Evolutionary conservation across 2,888 invertebrate species (phyloP).

Genomic region (Chymomyza procnemis): DNA sequence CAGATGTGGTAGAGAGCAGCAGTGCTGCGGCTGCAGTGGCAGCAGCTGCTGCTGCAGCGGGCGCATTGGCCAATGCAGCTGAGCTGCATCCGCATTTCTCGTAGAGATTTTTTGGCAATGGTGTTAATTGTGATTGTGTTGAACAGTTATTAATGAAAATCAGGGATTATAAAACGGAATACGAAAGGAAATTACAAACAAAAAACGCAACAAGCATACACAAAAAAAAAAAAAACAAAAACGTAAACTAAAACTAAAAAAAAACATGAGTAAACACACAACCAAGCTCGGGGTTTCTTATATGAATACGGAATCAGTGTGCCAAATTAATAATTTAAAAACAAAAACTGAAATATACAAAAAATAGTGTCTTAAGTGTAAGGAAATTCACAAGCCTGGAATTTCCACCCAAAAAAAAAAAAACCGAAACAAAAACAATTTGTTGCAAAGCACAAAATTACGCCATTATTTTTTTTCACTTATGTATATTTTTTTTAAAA

Average conservation of each 20-base stretch:
- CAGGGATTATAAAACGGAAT: slow-evolving; percentile 50
- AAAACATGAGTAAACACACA: slow-evolving; percentile 1
- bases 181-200: slow-evolving; percentile 12
- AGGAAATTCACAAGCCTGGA: slow-evolving; percentile 6
- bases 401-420: slow-evolving; percentile 22
- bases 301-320: slow-evolving; percentile 75
- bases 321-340: slow-evolving; percentile 75
- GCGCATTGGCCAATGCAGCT: slow-evolving; percentile 53
- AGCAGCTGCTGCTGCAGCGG: slow-evolving; percentile 40
- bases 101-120: slow-evolving; percentile 43
- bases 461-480: slow-evolving; percentile 57
- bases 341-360: slow-evolving; percentile 14
- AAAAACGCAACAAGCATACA: slow-evolving; percentile 1
- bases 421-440: slow-evolving; percentile 40
- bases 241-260: too few species aligned
- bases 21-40: slow-evolving; percentile 40
- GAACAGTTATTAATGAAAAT: slow-evolving; percentile 47
- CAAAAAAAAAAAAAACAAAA: slow-evolving; percentile 5
- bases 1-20: slow-evolving; percentile 20
- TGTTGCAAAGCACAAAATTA: slow-evolving; percentile 70
- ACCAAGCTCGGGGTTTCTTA: slow-evolving; percentile 63
- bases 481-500: slow-evolving; percentile 45
- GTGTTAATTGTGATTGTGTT: slow-evolving; percentile 10
- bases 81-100: slow-evolving; percentile 76
- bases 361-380: slow-evolving; percentile 44